phyloP scores from a whole-genome alignment of 1,140 invertebrate species.

The Drosophila kurseongensis region DNA sequence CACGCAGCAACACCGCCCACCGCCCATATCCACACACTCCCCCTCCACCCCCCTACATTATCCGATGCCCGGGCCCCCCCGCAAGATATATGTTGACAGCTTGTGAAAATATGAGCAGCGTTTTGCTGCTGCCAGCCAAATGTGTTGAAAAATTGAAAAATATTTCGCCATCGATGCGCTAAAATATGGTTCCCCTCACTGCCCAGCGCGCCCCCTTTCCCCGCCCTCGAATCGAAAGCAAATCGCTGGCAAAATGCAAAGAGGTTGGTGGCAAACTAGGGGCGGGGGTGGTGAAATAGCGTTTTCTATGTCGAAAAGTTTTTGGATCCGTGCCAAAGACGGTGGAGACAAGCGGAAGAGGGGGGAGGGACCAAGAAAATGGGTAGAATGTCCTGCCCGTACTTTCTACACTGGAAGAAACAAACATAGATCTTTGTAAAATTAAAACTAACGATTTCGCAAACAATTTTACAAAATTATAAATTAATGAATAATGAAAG shows the following conservation, averaged over 20 bases:
- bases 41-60: not conserved
- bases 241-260: constrained; percentile 68
- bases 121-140: constrained; percentile 81
- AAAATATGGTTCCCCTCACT: constrained; percentile 69
- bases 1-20: constrained; percentile 50
- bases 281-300: constrained; percentile 5
- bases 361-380: constrained; percentile 19
- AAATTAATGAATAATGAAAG: too few relatives aligned
- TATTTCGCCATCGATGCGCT: constrained; percentile 79
- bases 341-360: not conserved
- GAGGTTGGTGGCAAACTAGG: constrained; percentile 1
- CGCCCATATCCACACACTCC: not conserved
- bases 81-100: constrained; percentile 80
- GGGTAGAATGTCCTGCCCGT: constrained; percentile 39
- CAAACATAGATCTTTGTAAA: not conserved
- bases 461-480: too few relatives aligned
- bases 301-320: constrained; percentile 66
- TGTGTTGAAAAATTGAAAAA: constrained; percentile 83
- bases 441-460: too few relatives aligned
- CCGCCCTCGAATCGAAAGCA: constrained; percentile 44
- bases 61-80: not conserved
- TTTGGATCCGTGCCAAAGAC: constrained; percentile 64
- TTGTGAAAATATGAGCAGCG: constrained; percentile 79
- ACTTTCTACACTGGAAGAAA: constrained; percentile 4
- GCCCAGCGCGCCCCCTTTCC: not conserved